Conservation (phyloP, 2,113 vertebrate genomes). For the Pholis gunnellus region DNA sequence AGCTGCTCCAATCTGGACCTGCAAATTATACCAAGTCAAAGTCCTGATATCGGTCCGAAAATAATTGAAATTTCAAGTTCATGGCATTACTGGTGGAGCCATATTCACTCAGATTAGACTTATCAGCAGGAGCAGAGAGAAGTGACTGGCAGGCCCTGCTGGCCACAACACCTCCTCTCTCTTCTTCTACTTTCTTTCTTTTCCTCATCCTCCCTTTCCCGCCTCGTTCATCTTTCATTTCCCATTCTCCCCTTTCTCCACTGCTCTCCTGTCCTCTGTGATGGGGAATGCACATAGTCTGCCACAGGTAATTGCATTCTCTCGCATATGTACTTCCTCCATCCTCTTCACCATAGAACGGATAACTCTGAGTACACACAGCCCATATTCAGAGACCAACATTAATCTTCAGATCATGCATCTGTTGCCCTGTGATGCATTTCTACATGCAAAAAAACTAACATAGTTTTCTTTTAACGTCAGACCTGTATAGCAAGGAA, state of each 20-base stretch:
- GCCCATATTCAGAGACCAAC: conserved; percentile 2
- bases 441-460: conserved; percentile 15
- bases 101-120: conserved; percentile 39
- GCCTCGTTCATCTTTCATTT: neutral
- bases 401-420: conserved; percentile 12
- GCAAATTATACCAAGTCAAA: conserved; percentile 32
- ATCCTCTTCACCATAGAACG: conserved; percentile 5
- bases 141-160: conserved; percentile 31
- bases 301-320: conserved; percentile 63
- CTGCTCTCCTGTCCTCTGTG: conserved; percentile 38
- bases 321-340: conserved; percentile 29
- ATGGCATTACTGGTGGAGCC: conserved; percentile 11
- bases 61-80: conserved; percentile 22
- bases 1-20: conserved; percentile 12
- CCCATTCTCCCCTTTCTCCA: conserved; percentile 14
- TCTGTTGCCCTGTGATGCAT: conserved; percentile 22
- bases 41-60: conserved; percentile 3
- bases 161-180: conserved; percentile 27
- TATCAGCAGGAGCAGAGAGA: conserved; percentile 45
- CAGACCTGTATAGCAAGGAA: neutral
- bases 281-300: conserved; percentile 36
- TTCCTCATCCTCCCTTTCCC: neutral
- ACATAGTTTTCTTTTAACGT: neutral
- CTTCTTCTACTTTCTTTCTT: conserved; percentile 2
- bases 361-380: conserved; percentile 1